Evolutionary conservation across 2,113 vertebrate genomes (phyloP).

Genomic region (Tupaia tana): DNA sequence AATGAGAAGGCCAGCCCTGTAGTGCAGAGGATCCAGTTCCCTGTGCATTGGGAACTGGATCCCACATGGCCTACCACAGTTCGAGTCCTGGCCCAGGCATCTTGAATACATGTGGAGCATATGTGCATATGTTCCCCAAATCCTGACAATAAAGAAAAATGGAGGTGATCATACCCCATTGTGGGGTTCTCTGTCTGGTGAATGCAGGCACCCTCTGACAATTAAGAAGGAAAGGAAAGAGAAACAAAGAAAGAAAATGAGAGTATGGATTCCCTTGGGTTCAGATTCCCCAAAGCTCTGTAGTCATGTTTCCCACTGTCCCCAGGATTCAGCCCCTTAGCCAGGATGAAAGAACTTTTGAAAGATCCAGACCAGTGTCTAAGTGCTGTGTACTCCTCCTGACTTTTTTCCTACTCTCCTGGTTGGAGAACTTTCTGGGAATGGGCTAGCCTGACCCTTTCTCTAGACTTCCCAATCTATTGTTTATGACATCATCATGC

Average conservation of each 20-base stretch:
- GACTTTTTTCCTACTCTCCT: not conserved
- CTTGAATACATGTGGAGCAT: no score
- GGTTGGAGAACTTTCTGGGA: not conserved
- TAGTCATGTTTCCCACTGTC: not conserved
- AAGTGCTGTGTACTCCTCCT: not conserved
- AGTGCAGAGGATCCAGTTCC: no score
- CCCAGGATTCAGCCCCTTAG: not conserved
- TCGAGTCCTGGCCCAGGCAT: no score
- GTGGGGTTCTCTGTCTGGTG: no score
- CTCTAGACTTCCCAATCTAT: not conserved
- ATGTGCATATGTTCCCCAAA: no score
- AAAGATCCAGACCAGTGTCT: not conserved
- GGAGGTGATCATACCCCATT: no score
- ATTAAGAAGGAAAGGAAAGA: no score
- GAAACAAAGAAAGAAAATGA: not conserved
- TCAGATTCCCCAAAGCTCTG: not conserved
- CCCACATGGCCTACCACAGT: no score
- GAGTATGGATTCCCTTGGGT: not conserved
- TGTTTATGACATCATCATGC: not conserved
- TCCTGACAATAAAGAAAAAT: no score
- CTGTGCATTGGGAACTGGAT: no score
- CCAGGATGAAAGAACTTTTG: not conserved
- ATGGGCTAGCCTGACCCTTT: not conserved
- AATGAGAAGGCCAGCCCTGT: not conserved
- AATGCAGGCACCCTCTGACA: no score